phyloP scores from a whole-genome alignment of 2,888 invertebrate genomes.

The Troides aeacus region DNA sequence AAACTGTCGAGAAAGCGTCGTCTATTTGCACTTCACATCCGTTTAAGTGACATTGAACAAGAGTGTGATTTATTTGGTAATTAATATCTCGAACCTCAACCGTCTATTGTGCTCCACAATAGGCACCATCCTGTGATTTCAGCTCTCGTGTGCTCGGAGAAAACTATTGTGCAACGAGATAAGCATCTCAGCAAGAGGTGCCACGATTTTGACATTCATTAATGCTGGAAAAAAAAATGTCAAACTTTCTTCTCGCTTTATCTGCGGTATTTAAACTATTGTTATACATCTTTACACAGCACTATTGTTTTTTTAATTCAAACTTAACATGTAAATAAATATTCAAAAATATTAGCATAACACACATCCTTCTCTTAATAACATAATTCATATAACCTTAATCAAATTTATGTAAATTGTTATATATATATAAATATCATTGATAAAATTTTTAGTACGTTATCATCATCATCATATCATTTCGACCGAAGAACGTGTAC shows the following conservation, averaged over 20 bases:
- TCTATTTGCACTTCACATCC: conserved; percentile 47
- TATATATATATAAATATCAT: background rate
- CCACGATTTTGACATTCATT: conserved; percentile 35
- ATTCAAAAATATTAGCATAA: background rate
- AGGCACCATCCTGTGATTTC: conserved; percentile 33
- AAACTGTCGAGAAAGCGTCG: conserved; percentile 39
- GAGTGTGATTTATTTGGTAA: conserved; percentile 51
- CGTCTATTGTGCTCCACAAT: conserved; percentile 37
- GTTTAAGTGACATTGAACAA: conserved; percentile 56
- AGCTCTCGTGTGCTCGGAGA: conserved; percentile 49
- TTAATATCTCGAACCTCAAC: conserved; percentile 53
- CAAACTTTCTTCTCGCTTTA: background rate
- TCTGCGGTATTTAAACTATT: background rate
- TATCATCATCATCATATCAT: background rate
- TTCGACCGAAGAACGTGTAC: no score
- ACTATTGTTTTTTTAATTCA: background rate
- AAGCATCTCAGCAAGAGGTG: conserved; percentile 28
- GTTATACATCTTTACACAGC: background rate
- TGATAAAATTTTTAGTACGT: background rate
- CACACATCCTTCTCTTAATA: background rate
- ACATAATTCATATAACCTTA: background rate
- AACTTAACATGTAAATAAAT: background rate
- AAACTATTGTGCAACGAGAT: conserved; percentile 57
- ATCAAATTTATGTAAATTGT: background rate
- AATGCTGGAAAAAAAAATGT: background rate